Base-by-base conservation (phyloP, 2,113 vertebrate species). In the Apteryx owenii region DNA sequence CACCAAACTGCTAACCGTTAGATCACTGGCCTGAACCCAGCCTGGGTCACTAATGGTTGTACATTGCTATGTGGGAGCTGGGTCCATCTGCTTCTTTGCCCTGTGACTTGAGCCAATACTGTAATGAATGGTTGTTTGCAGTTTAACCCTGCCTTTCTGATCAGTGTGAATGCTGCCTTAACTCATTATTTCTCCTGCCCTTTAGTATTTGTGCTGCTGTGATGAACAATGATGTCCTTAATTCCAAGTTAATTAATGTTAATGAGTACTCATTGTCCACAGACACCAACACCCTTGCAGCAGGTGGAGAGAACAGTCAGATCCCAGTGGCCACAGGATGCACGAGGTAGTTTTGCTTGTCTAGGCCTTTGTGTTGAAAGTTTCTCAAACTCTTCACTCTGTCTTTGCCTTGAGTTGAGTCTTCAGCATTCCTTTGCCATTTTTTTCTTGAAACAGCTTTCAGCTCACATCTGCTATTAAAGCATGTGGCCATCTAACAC, bases 401-500 rank as follows among this genome's bases (percentile, higher is more conserved):
- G 56, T 50, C 53, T 29, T 72, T 88, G 46, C n/a, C 36, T 60
- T 40, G 36, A 23, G 42, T 36, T 80, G 51, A 9, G 20, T 69
- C 25, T 53, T 42, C 42, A 72, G 40, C 29, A 23, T 68, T 88
- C 71, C 56, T 90, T 58, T 68, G 14, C 31, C 33, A n/a, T 61
- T 48, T 75, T 36, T 79, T 58, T 42, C 61, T 36, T 29, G 56
- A 81, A 76, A 62, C 14, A 4, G 13, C 40, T 90, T 87, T 61
- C 8, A 22, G 31, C 26, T 78, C 2, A 0, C 7, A 0, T 2
- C 13, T 81, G 31, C 50, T 40, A 28, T 53, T 70, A 48, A 36
- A 81, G 51, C 50, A 42, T 0, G 0, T 25, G 48, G 46, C 21
- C 5, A 10, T 12, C 16, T n/a, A 4, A n/a, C 31, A 19, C 1